These are phyloP conservation scores for Climacteris rufus DNA, from an alignment of 2,113 vertebrate genomes.

Conservation along the genomic window DNA sequence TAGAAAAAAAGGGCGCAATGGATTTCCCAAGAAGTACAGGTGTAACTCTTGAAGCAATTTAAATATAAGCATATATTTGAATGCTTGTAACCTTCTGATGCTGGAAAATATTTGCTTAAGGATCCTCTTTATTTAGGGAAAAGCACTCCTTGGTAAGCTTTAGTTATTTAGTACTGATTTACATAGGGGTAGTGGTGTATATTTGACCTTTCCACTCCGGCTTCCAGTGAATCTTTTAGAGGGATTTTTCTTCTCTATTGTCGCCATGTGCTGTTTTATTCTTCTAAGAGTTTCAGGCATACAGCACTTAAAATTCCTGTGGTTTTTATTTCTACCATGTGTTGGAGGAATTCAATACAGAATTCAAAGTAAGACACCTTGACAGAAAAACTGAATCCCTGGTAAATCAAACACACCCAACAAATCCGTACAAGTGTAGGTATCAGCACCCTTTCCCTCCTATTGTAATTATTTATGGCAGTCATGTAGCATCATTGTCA, in stretches of 20 bases:
- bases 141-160: background rate
- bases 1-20: background rate
- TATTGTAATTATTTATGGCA: background rate
- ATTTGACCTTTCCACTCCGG: background rate
- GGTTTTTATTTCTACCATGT: background rate
- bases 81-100: background rate
- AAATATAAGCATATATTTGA: background rate
- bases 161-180: background rate
- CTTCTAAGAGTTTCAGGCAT: background rate
- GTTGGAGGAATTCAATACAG: conserved; percentile 9
- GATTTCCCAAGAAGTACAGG: background rate
- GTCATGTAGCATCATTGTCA: background rate
- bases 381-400: background rate
- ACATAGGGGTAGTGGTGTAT: background rate
- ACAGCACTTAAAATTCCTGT: background rate
- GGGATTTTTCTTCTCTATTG: background rate
- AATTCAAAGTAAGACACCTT: background rate
- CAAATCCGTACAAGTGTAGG: background rate
- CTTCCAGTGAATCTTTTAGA: background rate
- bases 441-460: background rate
- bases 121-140: background rate
- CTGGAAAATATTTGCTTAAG: background rate
- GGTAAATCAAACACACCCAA: background rate
- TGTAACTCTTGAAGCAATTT: background rate
- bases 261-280: conserved; percentile 6